Conservation (phyloP, 2,113 vertebrate genomes). For the Cynoglossus semilaevis region DNA sequence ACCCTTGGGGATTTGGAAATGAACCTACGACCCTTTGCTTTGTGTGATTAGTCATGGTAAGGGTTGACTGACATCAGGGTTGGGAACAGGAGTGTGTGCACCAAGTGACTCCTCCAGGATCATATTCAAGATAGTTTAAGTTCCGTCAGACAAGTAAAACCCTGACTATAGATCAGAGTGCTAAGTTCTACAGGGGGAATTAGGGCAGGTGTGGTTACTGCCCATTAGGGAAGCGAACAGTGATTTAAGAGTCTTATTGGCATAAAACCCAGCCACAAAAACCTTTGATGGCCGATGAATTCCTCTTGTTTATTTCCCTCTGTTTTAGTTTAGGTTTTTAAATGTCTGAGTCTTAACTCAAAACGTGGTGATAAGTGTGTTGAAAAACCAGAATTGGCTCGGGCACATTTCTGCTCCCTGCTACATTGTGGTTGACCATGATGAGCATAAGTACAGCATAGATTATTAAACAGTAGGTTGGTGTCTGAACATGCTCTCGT, state of each 20-base stretch:
- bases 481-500: constrained; percentile 48
- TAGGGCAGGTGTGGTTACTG: constrained; percentile 57
- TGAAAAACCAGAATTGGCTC: constrained; percentile 9
- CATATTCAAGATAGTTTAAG: constrained; percentile 17
- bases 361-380: constrained; percentile 17
- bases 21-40: constrained; percentile 45
- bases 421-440: constrained; percentile 23
- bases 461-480: constrained; percentile 36
- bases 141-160: constrained; percentile 20
- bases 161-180: constrained; percentile 32
- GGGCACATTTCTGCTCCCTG: constrained; percentile 13
- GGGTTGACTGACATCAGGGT: constrained; percentile 23
- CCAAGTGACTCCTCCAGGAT: constrained; percentile 47
- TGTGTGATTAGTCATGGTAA: constrained; percentile 49
- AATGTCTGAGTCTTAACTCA: constrained; percentile 31
- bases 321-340: constrained; percentile 19
- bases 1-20: constrained; percentile 48
- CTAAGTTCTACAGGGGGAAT: constrained; percentile 36
- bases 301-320: constrained; percentile 8
- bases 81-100: constrained; percentile 11
- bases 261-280: constrained; percentile 45
- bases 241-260: constrained; percentile 51
- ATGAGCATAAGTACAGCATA: constrained; percentile 34
- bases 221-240: constrained; percentile 39
- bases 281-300: constrained; percentile 19